Conservation (phyloP, 2,888 invertebrate genomes). For the Dicycla oo region DNA sequence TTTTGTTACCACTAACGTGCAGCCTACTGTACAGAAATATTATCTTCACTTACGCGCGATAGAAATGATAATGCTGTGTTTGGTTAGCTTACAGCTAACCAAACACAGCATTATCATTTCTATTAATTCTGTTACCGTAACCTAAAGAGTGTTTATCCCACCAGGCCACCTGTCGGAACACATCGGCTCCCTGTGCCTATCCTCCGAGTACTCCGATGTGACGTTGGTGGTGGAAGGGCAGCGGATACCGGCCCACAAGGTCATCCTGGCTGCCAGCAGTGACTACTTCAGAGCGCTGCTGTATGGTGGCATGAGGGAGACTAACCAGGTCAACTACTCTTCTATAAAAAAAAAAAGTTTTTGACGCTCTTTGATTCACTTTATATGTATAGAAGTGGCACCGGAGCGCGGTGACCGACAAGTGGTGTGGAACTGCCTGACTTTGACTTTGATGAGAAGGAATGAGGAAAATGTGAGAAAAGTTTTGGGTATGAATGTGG, state of each 20-base stretch:
- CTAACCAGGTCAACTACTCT: slow-evolving; percentile 86
- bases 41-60: no score
- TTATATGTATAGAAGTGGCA: neutral
- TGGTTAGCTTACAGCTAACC: no score
- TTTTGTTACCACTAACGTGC: neutral
- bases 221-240: slow-evolving; percentile 95
- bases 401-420: neutral
- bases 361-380: neutral
- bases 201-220: slow-evolving; percentile 97
- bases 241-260: slow-evolving; percentile 90
- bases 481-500: neutral
- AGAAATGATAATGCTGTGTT: no score
- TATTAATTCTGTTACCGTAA: neutral
- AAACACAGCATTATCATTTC: neutral
- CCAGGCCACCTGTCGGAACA: slow-evolving; percentile 94
- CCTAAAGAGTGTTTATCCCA: slow-evolving; percentile 3
- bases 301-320: slow-evolving; percentile 95
- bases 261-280: slow-evolving; percentile 98
- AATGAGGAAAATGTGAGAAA: no score
- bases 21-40: neutral
- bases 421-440: no score
- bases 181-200: slow-evolving; percentile 95
- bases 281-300: slow-evolving; percentile 97
- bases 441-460: no score
- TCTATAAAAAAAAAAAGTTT: neutral